phyloP scores from a whole-genome alignment of 2,113 vertebrate species.

The Oncorhynchus mykiss region DNA sequence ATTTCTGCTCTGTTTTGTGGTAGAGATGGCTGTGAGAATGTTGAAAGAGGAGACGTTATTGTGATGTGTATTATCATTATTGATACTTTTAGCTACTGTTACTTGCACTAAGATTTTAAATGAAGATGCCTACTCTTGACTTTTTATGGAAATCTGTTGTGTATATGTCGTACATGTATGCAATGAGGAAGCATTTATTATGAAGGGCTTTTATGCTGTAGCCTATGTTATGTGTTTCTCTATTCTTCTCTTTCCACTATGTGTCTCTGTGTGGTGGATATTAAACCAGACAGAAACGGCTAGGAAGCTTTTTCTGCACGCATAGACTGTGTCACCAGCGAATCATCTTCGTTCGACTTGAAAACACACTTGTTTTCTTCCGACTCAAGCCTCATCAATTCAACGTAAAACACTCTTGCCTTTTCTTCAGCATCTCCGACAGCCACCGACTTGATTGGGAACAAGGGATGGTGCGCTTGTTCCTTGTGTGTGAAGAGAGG shows the following conservation, averaged over 20 bases:
- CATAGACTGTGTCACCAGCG: no score
- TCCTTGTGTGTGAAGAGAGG: not conserved
- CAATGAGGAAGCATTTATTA: not conserved
- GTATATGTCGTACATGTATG: not conserved
- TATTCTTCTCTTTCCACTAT: not conserved
- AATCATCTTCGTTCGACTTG: not conserved
- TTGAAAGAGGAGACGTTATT: not conserved
- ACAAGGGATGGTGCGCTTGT: slow-evolving; percentile 8
- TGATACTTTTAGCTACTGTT: not conserved
- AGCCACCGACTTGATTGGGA: not conserved
- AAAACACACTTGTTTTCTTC: not conserved
- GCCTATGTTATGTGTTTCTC: not conserved
- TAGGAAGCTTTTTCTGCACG: no score
- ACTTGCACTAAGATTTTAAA: not conserved
- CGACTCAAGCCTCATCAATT: not conserved
- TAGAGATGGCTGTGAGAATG: not conserved
- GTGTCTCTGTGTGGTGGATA: not conserved
- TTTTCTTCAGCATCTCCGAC: no score
- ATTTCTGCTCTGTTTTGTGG: no score
- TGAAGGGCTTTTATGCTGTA: not conserved
- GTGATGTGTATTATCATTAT: not conserved
- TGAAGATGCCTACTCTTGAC: not conserved
- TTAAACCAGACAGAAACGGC: no score
- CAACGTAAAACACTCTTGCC: no score
- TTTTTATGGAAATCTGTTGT: not conserved